Evolutionary conservation across 2,797 vertebrate genomes (phyloP).

Genomic region (Centropyge bicolor): DNA sequence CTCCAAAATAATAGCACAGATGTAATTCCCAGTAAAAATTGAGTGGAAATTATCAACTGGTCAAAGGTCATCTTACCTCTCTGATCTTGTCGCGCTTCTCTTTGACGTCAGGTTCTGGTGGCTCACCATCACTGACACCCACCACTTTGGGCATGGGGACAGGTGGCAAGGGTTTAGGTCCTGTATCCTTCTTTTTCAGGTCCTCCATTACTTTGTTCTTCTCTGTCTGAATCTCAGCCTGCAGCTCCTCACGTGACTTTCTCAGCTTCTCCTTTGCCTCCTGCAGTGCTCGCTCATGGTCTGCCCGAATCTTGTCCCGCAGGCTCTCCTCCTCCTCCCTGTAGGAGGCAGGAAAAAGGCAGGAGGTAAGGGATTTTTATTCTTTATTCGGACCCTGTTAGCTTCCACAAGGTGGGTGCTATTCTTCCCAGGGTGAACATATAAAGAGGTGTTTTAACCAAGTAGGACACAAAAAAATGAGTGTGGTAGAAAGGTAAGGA

Average conservation of each 20-base stretch:
- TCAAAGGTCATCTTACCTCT: constrained; percentile 87
- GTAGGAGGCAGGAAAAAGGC: constrained; percentile 13
- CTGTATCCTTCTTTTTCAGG: constrained; percentile 90
- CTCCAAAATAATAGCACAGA: background rate
- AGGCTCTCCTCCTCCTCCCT: constrained; percentile 98
- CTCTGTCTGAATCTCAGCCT: constrained; percentile 97
- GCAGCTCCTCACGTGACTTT: constrained; percentile 94
- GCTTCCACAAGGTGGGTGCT: background rate
- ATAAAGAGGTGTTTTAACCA: background rate
- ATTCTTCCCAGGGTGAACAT: background rate
- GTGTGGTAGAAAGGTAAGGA: too few species aligned
- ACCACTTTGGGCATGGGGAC: constrained; percentile 95
- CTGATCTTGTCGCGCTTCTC: constrained; percentile 97
- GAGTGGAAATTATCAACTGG: background rate
- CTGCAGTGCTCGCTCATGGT: constrained; percentile 96
- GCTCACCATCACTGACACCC: constrained; percentile 93
- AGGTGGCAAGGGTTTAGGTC: constrained; percentile 90
- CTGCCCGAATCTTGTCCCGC: constrained; percentile 96
- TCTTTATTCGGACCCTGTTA: background rate
- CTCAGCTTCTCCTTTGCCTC: constrained; percentile 98
- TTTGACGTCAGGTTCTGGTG: constrained; percentile 89
- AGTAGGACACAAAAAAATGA: background rate
- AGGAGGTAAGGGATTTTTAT: constrained; percentile 1
- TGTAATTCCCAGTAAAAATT: background rate
- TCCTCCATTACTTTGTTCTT: constrained; percentile 94